Base-by-base conservation (phyloP, 2,113 vertebrate species). In the Blennius ocellaris region DNA sequence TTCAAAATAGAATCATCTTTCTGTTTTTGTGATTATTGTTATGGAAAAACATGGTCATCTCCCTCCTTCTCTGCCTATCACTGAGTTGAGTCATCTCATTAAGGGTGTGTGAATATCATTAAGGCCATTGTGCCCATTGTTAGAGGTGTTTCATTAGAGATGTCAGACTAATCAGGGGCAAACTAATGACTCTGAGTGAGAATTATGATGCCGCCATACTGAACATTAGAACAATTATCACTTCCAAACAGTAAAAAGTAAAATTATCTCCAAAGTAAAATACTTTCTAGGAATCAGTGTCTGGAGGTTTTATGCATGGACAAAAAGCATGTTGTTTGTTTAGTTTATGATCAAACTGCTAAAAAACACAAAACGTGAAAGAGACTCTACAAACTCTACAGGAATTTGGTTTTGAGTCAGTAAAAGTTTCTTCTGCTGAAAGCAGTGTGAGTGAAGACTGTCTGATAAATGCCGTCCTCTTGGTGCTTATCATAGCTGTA, bases 51-150 rank as follows among this genome's bases (percentile, higher is more conserved):
- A 8, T 52, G 40, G 6, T 16, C 52, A 60, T 66, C 63, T 61
- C 39, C 16, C n/a, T 47, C 64, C 40, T 30, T 6, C 16, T 63
- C 52, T 30, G 11, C 8, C 37, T 38, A 48, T 65, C 59, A 61
- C 81, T 77, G 72, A 61, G 64, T 61, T 69, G 69, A 70, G 40
- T 15, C 72, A 62, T 77, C 57, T 77, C n/a, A 55, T 79, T 79
- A 49, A 16, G 17, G 40, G 30, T 56, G 71, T 65, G 15, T 38
- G 15, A 38, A 65, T 65, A 59, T 63, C 59, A 71, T 82, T 82
- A 70, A 49, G 10, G 56, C 51, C 38, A 67, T 10, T 11, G 36
- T 44, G 65, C 30, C 78, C 60, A 58, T 82, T 75, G 81, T 11
- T 60, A 65, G 30, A 54, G 17, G 48, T 52, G 21, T 83, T 73